Conservation (phyloP, 2,113 vertebrate species). For the Siniperca knerii region DNA sequence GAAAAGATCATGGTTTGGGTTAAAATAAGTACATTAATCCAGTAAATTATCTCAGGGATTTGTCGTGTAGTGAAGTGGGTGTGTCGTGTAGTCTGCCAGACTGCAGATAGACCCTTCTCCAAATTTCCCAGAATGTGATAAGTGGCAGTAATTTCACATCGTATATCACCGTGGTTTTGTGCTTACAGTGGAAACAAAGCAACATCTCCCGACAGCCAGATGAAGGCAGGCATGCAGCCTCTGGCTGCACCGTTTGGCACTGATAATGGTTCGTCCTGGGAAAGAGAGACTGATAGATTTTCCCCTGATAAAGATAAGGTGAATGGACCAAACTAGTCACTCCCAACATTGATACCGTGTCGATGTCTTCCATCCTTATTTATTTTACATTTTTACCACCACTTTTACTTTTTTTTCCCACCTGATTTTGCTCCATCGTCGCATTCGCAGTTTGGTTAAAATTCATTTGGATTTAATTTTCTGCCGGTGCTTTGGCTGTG, state of each 20-base stretch:
- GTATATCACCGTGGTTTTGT: slow-evolving; percentile 79
- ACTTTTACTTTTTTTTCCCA: slow-evolving; percentile 26
- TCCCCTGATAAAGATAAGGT: slow-evolving; percentile 81
- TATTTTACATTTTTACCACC: slow-evolving; percentile 44
- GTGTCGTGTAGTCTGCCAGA: too few relatives aligned
- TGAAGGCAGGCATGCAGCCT: slow-evolving; percentile 59
- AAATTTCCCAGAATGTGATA: not conserved
- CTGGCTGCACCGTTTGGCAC: slow-evolving; percentile 85
- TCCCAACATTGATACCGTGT: slow-evolving; percentile 30
- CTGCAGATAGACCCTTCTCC: too few relatives aligned
- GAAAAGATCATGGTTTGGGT: too few relatives aligned
- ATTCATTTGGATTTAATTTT: slow-evolving; percentile 32
- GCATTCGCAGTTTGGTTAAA: slow-evolving; percentile 25
- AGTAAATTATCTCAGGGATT: too few relatives aligned
- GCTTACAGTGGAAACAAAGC: slow-evolving; percentile 80
- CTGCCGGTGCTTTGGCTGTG: slow-evolving; percentile 1
- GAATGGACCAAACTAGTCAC: slow-evolving; percentile 67
- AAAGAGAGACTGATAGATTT: slow-evolving; percentile 74
- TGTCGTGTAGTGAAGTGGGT: too few relatives aligned
- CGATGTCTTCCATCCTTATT: slow-evolving; percentile 49
- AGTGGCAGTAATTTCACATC: slow-evolving; percentile 21
- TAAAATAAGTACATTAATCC: too few relatives aligned
- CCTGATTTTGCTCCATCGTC: slow-evolving; percentile 45
- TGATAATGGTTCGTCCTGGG: slow-evolving; percentile 80
- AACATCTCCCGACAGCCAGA: slow-evolving; percentile 70